phyloP scores from a whole-genome alignment of 2,888 invertebrate genomes.

The Pollenia amentaria region DNA sequence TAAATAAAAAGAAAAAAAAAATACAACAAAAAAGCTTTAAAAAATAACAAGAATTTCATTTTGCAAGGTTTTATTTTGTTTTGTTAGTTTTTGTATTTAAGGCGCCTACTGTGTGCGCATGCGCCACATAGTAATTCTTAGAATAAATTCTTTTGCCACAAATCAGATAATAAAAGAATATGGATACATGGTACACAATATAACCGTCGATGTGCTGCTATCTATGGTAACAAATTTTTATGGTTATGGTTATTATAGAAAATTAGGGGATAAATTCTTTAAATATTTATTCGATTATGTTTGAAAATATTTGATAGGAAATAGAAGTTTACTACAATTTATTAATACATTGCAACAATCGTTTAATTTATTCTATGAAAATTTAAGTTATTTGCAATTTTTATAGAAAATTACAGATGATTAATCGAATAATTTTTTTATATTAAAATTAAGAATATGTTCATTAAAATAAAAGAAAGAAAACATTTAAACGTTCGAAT shows the following conservation, averaged over 20 bases:
- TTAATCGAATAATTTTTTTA: too few relatives aligned
- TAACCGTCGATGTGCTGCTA: not conserved
- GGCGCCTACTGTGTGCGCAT: slow-evolving; percentile 72
- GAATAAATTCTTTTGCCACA: slow-evolving; percentile 62
- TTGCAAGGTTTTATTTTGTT: slow-evolving; percentile 52
- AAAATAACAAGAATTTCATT: slow-evolving; percentile 56
- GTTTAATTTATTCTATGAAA: not conserved
- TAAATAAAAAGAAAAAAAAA: not conserved
- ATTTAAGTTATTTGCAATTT: not conserved
- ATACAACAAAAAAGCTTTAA: not conserved
- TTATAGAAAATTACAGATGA: too few relatives aligned
- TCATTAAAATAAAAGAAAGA: too few relatives aligned
- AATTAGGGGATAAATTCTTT: slow-evolving; percentile 54
- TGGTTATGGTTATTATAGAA: slow-evolving; percentile 58
- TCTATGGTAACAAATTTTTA: slow-evolving; percentile 42
- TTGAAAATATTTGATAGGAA: not conserved
- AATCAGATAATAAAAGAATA: slow-evolving; percentile 39
- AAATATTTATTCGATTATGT: slow-evolving; percentile 36
- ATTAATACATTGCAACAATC: not conserved
- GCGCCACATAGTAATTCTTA: slow-evolving; percentile 71
- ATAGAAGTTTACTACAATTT: not conserved
- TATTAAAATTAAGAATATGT: too few relatives aligned
- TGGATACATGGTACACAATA: not conserved
- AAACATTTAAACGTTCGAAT: too few relatives aligned
- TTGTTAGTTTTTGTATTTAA: slow-evolving; percentile 32